These are phyloP conservation scores for Nyctalus aviator DNA, from an alignment of 2,797 vertebrate genomes.

Conservation along the genomic window DNA sequence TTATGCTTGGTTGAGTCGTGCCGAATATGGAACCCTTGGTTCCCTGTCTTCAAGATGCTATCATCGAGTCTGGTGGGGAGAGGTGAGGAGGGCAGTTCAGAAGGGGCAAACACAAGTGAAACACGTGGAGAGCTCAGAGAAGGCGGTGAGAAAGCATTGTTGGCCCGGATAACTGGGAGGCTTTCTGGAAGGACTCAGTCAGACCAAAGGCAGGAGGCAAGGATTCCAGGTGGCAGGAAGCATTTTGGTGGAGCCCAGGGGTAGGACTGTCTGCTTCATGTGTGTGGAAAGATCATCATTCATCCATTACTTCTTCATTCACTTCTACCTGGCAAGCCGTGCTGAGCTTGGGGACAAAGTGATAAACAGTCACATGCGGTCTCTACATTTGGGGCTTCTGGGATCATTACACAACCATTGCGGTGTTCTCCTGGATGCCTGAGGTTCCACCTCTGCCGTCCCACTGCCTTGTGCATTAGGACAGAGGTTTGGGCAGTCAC, in stretches of 20 bases:
- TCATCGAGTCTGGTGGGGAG: not conserved
- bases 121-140: not conserved
- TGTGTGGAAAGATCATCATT: not conserved
- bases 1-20: not conserved
- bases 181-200: not conserved
- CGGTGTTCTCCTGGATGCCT: not conserved
- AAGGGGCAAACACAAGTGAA: not conserved
- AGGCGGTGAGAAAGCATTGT: not conserved
- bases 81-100: not conserved
- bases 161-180: not conserved
- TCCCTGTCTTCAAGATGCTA: constrained; percentile 5
- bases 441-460: not conserved
- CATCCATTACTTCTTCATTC: not conserved
- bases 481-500: not conserved
- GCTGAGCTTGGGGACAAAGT: not conserved
- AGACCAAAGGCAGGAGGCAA: not conserved
- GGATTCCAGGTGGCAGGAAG: not conserved
- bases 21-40: not conserved
- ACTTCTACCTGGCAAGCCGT: not conserved
- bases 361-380: not conserved
- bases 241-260: not conserved
- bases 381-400: not conserved
- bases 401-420: fast-evolving
- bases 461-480: not conserved
- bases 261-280: not conserved